Evolutionary conservation across 2,797 vertebrate species (phyloP).

Genomic region (Sitta carolinensis): DNA sequence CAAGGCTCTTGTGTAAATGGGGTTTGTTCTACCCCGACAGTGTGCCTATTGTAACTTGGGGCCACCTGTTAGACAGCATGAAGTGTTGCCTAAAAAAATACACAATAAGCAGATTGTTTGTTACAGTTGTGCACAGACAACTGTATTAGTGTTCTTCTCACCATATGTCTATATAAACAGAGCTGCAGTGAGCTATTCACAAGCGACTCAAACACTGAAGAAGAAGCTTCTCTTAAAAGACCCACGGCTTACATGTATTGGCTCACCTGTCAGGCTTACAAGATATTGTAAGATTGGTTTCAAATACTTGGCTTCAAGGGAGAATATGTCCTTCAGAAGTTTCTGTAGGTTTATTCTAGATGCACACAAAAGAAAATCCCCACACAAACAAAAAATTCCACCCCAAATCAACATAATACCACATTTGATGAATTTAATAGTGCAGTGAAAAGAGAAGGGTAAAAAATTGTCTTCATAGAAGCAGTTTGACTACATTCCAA

Average conservation of each 20-base stretch:
- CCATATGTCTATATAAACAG: slow-evolving; percentile 65
- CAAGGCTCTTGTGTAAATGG: slow-evolving; percentile 39
- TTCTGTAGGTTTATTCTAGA: background rate
- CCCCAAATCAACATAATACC: background rate
- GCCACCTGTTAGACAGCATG: slow-evolving; percentile 69
- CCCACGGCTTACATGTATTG: background rate
- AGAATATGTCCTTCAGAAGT: slow-evolving; percentile 16
- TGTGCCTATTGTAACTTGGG: slow-evolving; percentile 40
- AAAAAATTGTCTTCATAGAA: background rate
- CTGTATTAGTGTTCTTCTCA: slow-evolving; percentile 63
- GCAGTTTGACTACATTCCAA: background rate
- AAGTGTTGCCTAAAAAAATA: slow-evolving; percentile 60
- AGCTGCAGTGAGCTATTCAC: slow-evolving; percentile 50
- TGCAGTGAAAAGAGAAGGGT: background rate
- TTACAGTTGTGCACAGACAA: slow-evolving; percentile 74
- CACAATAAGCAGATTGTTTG: slow-evolving; percentile 72
- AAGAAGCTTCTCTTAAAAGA: slow-evolving; percentile 49
- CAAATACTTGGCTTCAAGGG: slow-evolving; percentile 30
- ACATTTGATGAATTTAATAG: background rate
- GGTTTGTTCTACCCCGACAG: slow-evolving; percentile 40
- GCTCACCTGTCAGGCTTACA: slow-evolving; percentile 56
- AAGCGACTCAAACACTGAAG: background rate
- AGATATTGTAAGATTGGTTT: background rate
- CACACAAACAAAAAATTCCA: background rate
- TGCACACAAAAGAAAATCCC: background rate